Conservation (phyloP, 2,113 vertebrate genomes). For the Larimichthys polyactis region DNA sequence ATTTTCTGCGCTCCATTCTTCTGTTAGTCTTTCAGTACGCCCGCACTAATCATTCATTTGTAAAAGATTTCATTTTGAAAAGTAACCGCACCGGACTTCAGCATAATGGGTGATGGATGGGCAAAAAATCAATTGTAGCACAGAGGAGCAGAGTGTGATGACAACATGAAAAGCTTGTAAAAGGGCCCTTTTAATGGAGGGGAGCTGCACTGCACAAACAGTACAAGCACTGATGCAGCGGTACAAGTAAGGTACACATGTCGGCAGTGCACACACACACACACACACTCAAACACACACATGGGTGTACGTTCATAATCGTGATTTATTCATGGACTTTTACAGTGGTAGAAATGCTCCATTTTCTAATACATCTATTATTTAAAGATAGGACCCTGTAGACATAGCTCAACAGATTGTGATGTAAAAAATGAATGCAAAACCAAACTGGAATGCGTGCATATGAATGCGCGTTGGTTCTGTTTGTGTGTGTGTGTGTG, state of each 20-base stretch:
- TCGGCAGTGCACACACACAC: background rate
- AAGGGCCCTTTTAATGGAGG: conserved; percentile 34
- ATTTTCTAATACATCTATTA: conserved; percentile 83
- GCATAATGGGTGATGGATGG: conserved; percentile 50
- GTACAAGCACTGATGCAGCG: background rate
- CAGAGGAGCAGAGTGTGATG: conserved; percentile 4
- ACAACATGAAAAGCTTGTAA: conserved; percentile 38
- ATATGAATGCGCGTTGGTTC: conserved; percentile 4
- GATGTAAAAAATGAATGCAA: conserved; percentile 78
- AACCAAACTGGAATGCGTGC: conserved; percentile 58
- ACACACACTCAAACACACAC: background rate
- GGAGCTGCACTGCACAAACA: background rate
- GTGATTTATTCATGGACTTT: conserved; percentile 79
- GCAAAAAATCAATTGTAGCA: conserved; percentile 19
- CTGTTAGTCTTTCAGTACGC: conserved; percentile 28
- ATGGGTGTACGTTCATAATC: conserved; percentile 59
- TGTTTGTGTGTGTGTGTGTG: background rate
- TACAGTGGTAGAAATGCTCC: conserved; percentile 77
- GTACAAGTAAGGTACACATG: conserved; percentile 5
- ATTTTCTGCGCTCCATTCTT: conserved; percentile 27
- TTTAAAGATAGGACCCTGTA: conserved; percentile 77
- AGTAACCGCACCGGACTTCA: conserved; percentile 42
- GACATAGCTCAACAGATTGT: conserved; percentile 80
- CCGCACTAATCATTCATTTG: conserved; percentile 47
- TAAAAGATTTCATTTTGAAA: conserved; percentile 57